phyloP scores from a whole-genome alignment of 1,140 invertebrate species.

The Sitodiplosis mosellana region DNA sequence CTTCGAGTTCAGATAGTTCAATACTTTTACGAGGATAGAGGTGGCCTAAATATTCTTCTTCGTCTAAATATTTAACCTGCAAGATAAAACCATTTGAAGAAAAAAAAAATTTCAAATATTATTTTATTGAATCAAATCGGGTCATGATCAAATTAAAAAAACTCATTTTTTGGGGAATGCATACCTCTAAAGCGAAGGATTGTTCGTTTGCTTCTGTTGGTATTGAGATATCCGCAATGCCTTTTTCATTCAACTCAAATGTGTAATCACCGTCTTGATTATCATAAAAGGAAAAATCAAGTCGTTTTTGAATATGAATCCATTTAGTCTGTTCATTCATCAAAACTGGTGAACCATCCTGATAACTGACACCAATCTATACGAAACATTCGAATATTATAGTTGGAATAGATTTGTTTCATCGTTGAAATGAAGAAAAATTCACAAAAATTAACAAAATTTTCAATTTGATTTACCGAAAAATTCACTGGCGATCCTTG shows the following conservation, averaged over 20 bases:
- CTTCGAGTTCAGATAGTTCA: neutral
- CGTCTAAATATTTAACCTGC: neutral
- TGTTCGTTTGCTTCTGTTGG: neutral
- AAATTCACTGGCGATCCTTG: slow-evolving; percentile 67
- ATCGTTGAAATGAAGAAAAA: neutral
- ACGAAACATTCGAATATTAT: too few relatives aligned
- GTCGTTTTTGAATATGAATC: neutral
- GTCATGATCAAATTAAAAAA: too few relatives aligned
- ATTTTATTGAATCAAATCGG: too few relatives aligned
- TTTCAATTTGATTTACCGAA: slow-evolving; percentile 36
- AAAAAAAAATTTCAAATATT: too few relatives aligned
- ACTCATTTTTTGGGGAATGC: too few relatives aligned
- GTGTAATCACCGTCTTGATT: neutral
- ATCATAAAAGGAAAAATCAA: neutral
- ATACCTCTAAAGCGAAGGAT: neutral
- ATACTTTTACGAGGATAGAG: neutral
- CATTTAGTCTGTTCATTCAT: neutral
- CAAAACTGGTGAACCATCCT: neutral
- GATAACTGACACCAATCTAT: neutral
- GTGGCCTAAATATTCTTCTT: neutral
- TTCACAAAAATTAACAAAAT: neutral
- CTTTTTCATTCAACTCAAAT: neutral
- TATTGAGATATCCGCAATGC: neutral
- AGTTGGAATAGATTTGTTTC: too few relatives aligned
- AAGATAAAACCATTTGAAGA: neutral